Base-by-base conservation (phyloP, 2,113 vertebrate genomes). In the Scolopax mira region DNA sequence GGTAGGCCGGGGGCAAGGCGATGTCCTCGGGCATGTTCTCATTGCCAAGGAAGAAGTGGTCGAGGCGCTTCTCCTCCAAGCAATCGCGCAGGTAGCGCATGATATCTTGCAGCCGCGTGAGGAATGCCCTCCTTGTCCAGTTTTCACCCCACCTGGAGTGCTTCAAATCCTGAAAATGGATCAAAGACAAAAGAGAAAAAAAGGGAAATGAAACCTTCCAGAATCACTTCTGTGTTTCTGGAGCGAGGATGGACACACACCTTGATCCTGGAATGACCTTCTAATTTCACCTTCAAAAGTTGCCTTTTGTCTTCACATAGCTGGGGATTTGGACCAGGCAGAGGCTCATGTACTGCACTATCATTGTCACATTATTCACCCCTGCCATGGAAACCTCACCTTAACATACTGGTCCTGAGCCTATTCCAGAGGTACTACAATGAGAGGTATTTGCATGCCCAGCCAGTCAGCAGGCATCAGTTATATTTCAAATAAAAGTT, bases 211-310 rank as follows among this genome's bases (percentile, higher is more conserved):
- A 79, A 58, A 77, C 28, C 31, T 78, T n/a, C n/a, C n/a, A n/a
- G n/a, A n/a, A n/a, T 87, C 78, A 51, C 13, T 51, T n/a, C 51
- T 91, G 28, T 58, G 1, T 78, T 88, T 85, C 12, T 5, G 1
- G 51, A 58, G 42, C 55, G 51, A 84, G 17, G 65, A 33, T 37
- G 78, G 85, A 81, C 0, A 0, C n/a, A 85, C n/a, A 74, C 70
- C 61, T 88, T 93, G 74, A 90, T 85, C 65, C 78, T 28, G 91
- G 52, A 87, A 78, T 33, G 81, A 81, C 17, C 51, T 93, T 89
- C 57, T 79, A 46, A 91, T 91, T 93, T 91, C 42, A 82, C 27
- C 79, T 95, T 92, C 89, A 90, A 51, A 94, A 83, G 57, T n/a
- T 3, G 11, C 17, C 51, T 85, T 0, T 0, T 83, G 61, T 54